Conservation (phyloP, 2,888 invertebrate genomes). For the Tachina grossa region DNA sequence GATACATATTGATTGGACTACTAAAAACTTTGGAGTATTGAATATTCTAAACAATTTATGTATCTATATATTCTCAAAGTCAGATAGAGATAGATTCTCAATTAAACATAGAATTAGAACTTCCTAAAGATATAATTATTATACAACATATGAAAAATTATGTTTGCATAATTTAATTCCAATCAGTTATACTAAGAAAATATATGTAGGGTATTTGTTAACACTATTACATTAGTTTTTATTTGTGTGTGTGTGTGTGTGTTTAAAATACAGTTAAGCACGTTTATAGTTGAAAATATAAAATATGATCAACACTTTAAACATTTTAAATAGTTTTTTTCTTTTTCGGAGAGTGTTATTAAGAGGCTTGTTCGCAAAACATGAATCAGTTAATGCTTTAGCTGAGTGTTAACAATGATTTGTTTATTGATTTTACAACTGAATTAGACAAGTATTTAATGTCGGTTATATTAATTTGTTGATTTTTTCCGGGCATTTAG, state of each 20-base stretch:
- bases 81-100: too few relatives aligned
- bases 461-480: not conserved
- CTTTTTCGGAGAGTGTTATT: not conserved
- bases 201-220: not conserved
- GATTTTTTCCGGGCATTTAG: slow-evolving; percentile 3
- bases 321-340: not conserved
- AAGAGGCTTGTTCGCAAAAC: slow-evolving; percentile 13
- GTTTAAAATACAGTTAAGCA: not conserved
- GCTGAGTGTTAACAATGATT: slow-evolving; percentile 18
- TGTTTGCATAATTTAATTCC: not conserved
- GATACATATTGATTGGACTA: too few relatives aligned
- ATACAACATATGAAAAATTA: too few relatives aligned
- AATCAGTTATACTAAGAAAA: not conserved
- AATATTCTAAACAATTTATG: too few relatives aligned
- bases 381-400: not conserved
- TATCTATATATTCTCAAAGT: too few relatives aligned
- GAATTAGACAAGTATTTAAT: not conserved
- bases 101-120: too few relatives aligned
- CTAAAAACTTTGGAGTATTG: too few relatives aligned
- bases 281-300: not conserved
- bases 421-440: slow-evolving; percentile 34
- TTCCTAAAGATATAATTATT: too few relatives aligned
- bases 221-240: not conserved
- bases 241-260: too few relatives aligned
- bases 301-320: slow-evolving; percentile 10